A percentile compares a stretch with the other conserved stretches of the same genome.
These are phyloP conservation scores for Haliclona indistincta DNA, from an alignment of 37 sponge, comb jelly and placozoan genomes.

Conservation along the genomic window DNA sequence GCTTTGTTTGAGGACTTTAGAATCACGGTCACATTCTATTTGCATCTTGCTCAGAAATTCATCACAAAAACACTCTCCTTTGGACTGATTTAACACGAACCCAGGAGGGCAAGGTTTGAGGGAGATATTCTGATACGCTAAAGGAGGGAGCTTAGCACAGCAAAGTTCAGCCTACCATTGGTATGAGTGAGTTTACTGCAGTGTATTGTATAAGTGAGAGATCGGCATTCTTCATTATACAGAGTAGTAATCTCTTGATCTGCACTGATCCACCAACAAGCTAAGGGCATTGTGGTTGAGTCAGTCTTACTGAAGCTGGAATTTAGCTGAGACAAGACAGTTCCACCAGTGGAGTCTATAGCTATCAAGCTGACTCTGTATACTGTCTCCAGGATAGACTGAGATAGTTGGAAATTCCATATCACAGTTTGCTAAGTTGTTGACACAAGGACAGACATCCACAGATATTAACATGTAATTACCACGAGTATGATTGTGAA, in stretches of 20 bases:
- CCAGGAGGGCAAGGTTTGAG: constrained; percentile 5
- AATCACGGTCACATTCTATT: not conserved
- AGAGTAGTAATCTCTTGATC: constrained; percentile 9
- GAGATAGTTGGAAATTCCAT: not conserved
- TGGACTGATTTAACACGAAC: not conserved
- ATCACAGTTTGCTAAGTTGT: too few relatives aligned
- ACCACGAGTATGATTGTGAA: not conserved
- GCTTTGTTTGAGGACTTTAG: not conserved
- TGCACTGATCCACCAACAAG: not conserved
- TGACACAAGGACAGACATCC: not conserved
- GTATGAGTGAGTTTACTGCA: not conserved
- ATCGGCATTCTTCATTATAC: not conserved
- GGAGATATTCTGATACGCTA: not conserved
- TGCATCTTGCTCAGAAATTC: not conserved
- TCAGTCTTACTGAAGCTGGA: not conserved
- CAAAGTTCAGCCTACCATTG: constrained; percentile 1
- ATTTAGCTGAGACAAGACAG: constrained; percentile 2
- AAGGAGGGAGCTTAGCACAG: constrained; percentile 3
- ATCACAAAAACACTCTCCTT: not conserved
- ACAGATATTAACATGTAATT: not conserved
- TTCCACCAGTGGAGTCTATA: not conserved
- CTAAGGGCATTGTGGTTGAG: not conserved
- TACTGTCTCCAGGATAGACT: constrained; percentile 9
- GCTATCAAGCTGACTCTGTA: not conserved
- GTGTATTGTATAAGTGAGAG: not conserved